Evolutionary conservation across 92 coral and sea anemone species (phyloP).

Genomic region (Epizoanthus stellaris): DNA sequence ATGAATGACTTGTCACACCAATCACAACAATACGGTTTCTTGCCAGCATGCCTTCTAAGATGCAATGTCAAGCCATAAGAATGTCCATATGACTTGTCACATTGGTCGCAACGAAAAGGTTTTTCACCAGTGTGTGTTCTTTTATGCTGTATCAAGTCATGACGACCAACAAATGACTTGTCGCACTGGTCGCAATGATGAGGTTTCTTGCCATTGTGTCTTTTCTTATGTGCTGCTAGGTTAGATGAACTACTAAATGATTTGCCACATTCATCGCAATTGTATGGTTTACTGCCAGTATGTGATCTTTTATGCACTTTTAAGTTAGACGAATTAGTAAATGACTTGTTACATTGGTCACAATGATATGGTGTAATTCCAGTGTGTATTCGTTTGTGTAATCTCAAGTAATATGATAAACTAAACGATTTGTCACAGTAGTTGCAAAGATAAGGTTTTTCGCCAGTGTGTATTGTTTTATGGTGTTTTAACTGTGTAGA

Average conservation of each 20-base stretch:
- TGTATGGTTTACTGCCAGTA: neutral
- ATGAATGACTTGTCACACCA: neutral
- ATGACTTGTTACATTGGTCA: neutral
- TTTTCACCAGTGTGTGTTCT: conserved; percentile 41
- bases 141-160: conserved; percentile 43
- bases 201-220: conserved; percentile 20
- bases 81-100: conserved; percentile 1
- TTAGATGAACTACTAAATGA: neutral
- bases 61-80: no score
- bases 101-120: conserved; percentile 40
- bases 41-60: no score
- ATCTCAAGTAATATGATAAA: neutral
- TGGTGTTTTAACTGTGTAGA: neutral
- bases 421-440: neutral
- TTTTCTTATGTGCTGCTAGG: neutral
- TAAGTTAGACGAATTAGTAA: neutral
- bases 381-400: neutral
- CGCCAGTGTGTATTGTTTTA: neutral
- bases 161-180: conserved; percentile 35
- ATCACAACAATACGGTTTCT: no score
- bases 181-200: conserved; percentile 36
- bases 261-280: neutral
- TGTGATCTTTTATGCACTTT: neutral
- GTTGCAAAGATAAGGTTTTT: neutral
- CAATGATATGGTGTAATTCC: neutral